Evolutionary conservation across 2,888 invertebrate genomes (phyloP).

Genomic region (Apantesis nais): DNA sequence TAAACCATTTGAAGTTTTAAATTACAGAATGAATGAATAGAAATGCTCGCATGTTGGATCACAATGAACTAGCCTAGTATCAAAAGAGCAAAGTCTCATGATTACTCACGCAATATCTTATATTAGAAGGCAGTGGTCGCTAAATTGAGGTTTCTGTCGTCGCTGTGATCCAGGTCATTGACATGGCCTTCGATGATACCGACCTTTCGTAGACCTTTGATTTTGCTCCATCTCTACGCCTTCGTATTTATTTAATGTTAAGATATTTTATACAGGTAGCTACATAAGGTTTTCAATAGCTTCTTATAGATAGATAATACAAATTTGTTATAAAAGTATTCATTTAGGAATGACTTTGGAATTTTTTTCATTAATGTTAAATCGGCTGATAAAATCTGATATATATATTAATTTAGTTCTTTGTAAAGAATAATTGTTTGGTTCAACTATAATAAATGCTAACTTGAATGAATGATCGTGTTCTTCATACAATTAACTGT

Average conservation of each 20-base stretch:
- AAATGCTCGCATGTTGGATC: slow-evolving; percentile 40
- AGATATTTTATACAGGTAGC: slow-evolving; percentile 10
- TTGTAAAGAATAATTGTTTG: not conserved
- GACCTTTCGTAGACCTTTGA: slow-evolving; percentile 44
- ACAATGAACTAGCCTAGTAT: slow-evolving; percentile 36
- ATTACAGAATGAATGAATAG: slow-evolving; percentile 31
- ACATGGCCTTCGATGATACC: slow-evolving; percentile 37
- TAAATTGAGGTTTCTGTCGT: slow-evolving; percentile 54
- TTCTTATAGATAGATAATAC: not conserved
- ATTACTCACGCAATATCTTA: slow-evolving; percentile 55
- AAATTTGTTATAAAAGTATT: not conserved
- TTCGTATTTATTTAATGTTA: slow-evolving; percentile 33
- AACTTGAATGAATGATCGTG: not conserved
- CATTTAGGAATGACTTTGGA: not conserved
- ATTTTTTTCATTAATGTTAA: too few species aligned
- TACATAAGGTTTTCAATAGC: not conserved
- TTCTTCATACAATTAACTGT: not conserved
- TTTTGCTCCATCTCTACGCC: slow-evolving; percentile 40
- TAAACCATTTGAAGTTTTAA: slow-evolving; percentile 25
- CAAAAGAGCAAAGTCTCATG: slow-evolving; percentile 46
- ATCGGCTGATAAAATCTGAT: too few species aligned
- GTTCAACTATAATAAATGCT: not conserved
- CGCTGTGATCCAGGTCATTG: slow-evolving; percentile 52
- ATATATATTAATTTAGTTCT: not conserved
- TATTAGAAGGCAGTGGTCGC: slow-evolving; percentile 55